phyloP scores from a whole-genome alignment of 2,113 vertebrate species.

The Scytalopus superciliaris region DNA sequence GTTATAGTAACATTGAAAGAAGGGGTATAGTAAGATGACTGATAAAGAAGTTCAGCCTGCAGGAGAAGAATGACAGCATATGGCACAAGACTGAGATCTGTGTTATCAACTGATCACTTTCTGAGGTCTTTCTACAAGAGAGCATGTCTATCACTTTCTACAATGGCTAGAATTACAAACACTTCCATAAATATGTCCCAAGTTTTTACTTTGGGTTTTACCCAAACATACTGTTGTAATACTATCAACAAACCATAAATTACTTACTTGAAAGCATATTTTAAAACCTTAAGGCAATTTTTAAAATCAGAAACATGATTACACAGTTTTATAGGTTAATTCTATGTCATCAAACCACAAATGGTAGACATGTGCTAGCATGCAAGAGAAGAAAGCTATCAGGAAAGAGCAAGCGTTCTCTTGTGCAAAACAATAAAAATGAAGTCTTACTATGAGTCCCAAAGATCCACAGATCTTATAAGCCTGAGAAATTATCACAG shows the following conservation, averaged over 20 bases:
- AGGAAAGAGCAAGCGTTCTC: background rate
- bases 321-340: background rate
- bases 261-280: background rate
- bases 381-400: background rate
- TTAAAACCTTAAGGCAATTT: background rate
- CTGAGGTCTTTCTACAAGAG: background rate
- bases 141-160: background rate
- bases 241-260: background rate
- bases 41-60: background rate
- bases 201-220: background rate
- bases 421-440: background rate
- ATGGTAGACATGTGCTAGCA: rapidly evolving
- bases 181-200: background rate
- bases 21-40: background rate
- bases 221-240: background rate
- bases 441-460: background rate
- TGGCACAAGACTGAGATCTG: background rate
- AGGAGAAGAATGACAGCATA: background rate
- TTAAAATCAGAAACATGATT: background rate
- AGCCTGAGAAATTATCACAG: background rate
- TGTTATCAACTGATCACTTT: background rate
- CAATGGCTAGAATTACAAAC: background rate
- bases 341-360: background rate
- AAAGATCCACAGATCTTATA: background rate
- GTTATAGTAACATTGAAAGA: background rate